These are phyloP conservation scores for Koerneria pararmatus DNA, from an alignment of 2,888 invertebrate species.

Conservation along the genomic window DNA sequence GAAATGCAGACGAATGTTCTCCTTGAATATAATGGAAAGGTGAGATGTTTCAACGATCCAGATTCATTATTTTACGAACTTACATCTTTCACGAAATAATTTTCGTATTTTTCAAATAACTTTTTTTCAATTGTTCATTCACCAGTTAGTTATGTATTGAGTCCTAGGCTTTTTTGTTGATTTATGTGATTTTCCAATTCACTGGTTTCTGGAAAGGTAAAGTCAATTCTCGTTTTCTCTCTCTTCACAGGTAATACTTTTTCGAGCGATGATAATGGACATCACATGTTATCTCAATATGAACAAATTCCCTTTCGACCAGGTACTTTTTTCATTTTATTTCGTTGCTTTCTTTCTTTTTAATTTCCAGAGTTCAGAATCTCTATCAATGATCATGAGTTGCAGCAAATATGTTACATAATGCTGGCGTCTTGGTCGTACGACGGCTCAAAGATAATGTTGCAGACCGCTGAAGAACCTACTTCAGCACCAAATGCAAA, in stretches of 20 bases:
- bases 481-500: conserved; percentile 33
- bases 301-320: conserved; percentile 51
- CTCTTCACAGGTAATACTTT: conserved; percentile 16
- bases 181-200: not conserved
- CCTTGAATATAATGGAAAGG: conserved; percentile 49
- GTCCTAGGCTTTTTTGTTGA: not conserved
- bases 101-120: not conserved
- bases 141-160: not conserved
- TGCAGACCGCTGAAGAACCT: conserved; percentile 41
- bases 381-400: conserved; percentile 11
- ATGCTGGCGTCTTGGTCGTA: conserved; percentile 58
- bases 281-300: conserved; percentile 55
- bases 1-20: conserved; percentile 57
- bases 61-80: not conserved
- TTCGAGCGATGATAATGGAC: conserved; percentile 55
- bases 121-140: not conserved
- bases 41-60: conserved; percentile 19
- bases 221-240: not conserved
- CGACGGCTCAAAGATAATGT: conserved; percentile 54
- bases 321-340: no score
- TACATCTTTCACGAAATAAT: not conserved
- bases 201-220: no score
- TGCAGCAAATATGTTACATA: conserved; percentile 54
- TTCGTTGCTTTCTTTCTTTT: conserved; percentile 26
- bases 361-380: not conserved